Evolutionary conservation across 2,888 invertebrate genomes (phyloP), one percentile per base, ranked within the genome.

Genomic region (Drosophila atroscutellata): DNA sequence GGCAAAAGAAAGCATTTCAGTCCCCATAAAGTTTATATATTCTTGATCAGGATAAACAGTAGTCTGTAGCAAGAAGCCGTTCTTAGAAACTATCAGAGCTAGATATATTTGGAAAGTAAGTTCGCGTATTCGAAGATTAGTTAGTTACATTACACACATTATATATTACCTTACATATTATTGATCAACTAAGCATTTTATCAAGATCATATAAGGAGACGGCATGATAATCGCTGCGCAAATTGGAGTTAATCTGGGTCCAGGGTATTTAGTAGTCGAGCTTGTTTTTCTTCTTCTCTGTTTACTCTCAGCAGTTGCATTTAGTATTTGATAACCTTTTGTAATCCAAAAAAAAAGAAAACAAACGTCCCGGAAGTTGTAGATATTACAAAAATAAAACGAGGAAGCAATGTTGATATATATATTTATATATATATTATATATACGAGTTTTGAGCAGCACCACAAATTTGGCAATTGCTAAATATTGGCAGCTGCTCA

Each of bases 371-470:
- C 86, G 83, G 83, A 83, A 83, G 67, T 49, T 50, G 56, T 51
- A 24, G 8, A 61, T 42, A 11, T 67, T 55, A 56, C 79, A 51
- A 83, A 83, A 86, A 86, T 89, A 84, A 76, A 79, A 89, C 84
- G 52, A 65, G 84, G 84, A 84, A 89, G 77, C 56, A 45, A 52
- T 64, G 54, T 52, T 65, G 63, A 59, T 72, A 55, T 59, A n/a
- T 34, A 39, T 50, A 42, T 50, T 26, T n/a, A 42, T n/a, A 15
- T 50, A 42, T 20, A 13, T 32, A 28, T 11, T 5, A 55, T 59
- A 51, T 39, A 39, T 57, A 45, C 50, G 28, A 54, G 42, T 62
- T 59, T 50, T 62, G 20, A 59, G 15, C 62, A 61, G 57, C 66
- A 49, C 26, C 50, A 70, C 84, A 65, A 75, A 86, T 89, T 89